Base-by-base conservation (phyloP, 2,797 vertebrate species). In the Falco peregrinus region DNA sequence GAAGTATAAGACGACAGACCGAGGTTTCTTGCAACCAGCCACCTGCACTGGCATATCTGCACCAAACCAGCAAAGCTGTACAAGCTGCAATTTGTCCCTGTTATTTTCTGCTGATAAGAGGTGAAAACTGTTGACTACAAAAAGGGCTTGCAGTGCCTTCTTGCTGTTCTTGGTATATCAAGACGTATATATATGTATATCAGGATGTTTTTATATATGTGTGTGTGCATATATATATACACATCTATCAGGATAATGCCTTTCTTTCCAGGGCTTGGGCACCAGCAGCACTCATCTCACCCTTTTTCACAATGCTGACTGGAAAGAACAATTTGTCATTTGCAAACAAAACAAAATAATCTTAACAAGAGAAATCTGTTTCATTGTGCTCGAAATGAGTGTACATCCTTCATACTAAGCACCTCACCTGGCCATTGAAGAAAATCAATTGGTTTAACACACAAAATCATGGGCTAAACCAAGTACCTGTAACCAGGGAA, bases 401-500 rank as follows among this genome's bases (percentile, higher is more conserved):
- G 39, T 9, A 41, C 4, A 56, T 20, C 7, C 11, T 61, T 45
- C 22, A 39, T 4, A 28, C 28, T 54, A 57, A 84, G 26, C 37
- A 89, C 51, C 50, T 89, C 14, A 69, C 20, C 17, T 37, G 19
- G 12, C 68, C 37, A 41, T 65, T 43, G 63, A 29, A 65, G 54
- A 89, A 91, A 77, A 86, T 57, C 8, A 60, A 11, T 12, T 63
- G 33, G 35, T 74, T 78, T 81, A 65, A 60, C 26, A 67, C 13
- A 47, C 10, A 64, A 85, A 84, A 68, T 39, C 19, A 67, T 20
- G 22, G 37, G 9, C 13, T 54, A 77, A 78, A 81, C 53, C 24
- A 88, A 56, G 63, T 43, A 85, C 31, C 11, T 11, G 50, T 94
- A 93, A 22, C 74, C 43, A 65, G 57, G 89, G 93, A 96, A 20